Percentiles rank a stretch among this genome's conserved stretches.
Conservation (phyloP, 2,888 invertebrate genomes). For the Andrena hattorfiana region DNA sequence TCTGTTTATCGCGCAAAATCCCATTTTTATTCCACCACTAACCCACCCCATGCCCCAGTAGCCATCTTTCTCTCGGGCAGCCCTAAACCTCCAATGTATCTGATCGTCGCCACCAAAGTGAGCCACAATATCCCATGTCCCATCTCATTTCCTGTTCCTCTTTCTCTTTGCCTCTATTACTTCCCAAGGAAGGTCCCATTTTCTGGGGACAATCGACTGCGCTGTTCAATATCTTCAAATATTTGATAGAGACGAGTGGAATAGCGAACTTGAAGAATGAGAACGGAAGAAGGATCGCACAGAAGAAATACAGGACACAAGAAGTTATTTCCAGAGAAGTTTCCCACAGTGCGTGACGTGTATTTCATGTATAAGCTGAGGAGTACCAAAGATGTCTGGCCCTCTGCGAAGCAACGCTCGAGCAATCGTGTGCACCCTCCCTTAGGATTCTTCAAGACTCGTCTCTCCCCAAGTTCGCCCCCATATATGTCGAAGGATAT, state of each 20-base stretch:
- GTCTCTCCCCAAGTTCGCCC: slow-evolving; percentile 18
- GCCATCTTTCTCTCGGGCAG: slow-evolving; percentile 29
- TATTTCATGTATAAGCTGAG: slow-evolving; percentile 1
- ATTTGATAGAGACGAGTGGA: slow-evolving; percentile 19
- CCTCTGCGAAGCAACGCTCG: neutral
- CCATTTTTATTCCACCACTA: slow-evolving; percentile 70
- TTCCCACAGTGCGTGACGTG: slow-evolving; percentile 15
- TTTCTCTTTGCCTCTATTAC: slow-evolving; percentile 30
- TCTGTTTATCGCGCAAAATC: slow-evolving; percentile 69
- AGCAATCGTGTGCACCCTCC: slow-evolving; percentile 7
- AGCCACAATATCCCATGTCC: slow-evolving; percentile 60
- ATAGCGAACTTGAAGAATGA: neutral
- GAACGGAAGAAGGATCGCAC: neutral
- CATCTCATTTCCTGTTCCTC: slow-evolving; percentile 62
- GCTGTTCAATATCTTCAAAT: slow-evolving; percentile 21
- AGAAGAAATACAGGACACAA: neutral
- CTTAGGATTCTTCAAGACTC: slow-evolving; percentile 1
- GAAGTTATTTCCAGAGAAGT: neutral
- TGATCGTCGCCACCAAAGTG: slow-evolving; percentile 65
- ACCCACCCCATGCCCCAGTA: slow-evolving; percentile 35
- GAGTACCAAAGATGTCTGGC: neutral
- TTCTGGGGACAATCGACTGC: neutral
- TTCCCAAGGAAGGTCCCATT: slow-evolving; percentile 20
- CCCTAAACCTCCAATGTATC: slow-evolving; percentile 63
- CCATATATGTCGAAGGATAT: slow-evolving; percentile 49